Conservation (phyloP, 2,113 vertebrate genomes). For the Cinclus cinclus region DNA sequence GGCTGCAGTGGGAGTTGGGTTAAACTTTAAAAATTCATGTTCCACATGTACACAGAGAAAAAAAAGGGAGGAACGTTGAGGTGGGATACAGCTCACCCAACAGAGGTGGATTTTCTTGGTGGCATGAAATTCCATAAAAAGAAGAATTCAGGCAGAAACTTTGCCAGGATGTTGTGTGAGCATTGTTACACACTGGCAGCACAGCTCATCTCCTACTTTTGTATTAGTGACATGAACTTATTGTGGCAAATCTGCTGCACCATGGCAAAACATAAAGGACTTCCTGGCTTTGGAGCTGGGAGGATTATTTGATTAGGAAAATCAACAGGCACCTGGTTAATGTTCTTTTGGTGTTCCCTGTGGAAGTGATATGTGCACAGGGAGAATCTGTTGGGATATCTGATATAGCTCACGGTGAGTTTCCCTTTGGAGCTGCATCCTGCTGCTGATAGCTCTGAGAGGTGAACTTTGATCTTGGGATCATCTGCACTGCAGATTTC, state of each 20-base stretch:
- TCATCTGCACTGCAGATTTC: constrained; percentile 15
- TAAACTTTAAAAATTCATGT: background rate
- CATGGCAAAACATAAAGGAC: background rate
- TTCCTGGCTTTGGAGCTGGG: background rate
- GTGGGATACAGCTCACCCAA: background rate
- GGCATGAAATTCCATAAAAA: background rate
- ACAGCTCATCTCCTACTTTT: background rate
- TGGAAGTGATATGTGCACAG: background rate
- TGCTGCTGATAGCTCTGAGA: background rate
- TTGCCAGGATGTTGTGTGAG: background rate
- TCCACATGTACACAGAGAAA: background rate
- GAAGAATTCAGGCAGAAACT: background rate
- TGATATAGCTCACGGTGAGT: background rate
- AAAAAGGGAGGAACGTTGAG: background rate
- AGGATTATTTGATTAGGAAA: background rate
- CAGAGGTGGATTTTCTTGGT: background rate
- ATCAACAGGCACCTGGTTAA: background rate
- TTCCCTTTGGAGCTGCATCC: background rate
- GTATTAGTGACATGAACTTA: background rate
- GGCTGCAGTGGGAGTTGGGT: background rate
- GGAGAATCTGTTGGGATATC: background rate
- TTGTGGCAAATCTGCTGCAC: background rate
- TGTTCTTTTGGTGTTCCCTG: background rate
- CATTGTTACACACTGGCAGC: background rate
- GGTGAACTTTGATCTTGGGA: background rate